Evolutionary conservation across 30 jellyfish, hydroid and myxozoan species (phyloP), one percentile per base, ranked within the genome.

Genomic region (Nemopilema nomurai): DNA sequence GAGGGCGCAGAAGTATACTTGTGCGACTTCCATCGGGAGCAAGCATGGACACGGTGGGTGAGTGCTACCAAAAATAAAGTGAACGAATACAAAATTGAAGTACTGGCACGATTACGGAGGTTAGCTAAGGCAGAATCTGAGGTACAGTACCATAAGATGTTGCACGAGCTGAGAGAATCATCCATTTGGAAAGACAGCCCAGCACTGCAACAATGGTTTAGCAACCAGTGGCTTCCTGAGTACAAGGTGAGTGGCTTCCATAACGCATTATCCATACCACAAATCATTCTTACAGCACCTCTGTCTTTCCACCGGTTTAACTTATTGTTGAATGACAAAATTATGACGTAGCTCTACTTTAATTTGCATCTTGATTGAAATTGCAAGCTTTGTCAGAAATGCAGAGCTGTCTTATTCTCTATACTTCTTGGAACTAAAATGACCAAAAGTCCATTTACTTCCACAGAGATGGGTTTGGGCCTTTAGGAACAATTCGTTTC

Each of bases 21-120:
- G 49, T 81, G 90, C 80, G 84, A 81, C 90, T 81, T 81, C 76
- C 90, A 81, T 65, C 64, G 77, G 68, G 90, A 81, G 62, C 83
- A 81, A 51, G 62, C 83, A 49, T 81, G 90, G 90, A 81, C 90
- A 31, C 75, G 83, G 1, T 81, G 90, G 90, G 83, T 81, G 33
- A 67, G 77, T 29, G 67, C 63, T 26, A 76, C 53, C 67, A 52
- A 76, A 26, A 76, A 76, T 49, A 52, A 52, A 33, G 86, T 51
- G 28, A n/a, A 30, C 27, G 67, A 76, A 76, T 28, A 76, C 30
- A 76, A 52, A 76, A 51, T 25, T 28, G 86, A 49, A 76, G 73
- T 76, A 16, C 73, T 76, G 53, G 51, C 74, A 76, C 63, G 41
- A 76, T 52, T 76, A 52, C 30, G 77, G 16, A 76, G 86, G 26